phyloP scores from a whole-genome alignment of 2,797 vertebrate genomes.

The Gambelia wislizenii region DNA sequence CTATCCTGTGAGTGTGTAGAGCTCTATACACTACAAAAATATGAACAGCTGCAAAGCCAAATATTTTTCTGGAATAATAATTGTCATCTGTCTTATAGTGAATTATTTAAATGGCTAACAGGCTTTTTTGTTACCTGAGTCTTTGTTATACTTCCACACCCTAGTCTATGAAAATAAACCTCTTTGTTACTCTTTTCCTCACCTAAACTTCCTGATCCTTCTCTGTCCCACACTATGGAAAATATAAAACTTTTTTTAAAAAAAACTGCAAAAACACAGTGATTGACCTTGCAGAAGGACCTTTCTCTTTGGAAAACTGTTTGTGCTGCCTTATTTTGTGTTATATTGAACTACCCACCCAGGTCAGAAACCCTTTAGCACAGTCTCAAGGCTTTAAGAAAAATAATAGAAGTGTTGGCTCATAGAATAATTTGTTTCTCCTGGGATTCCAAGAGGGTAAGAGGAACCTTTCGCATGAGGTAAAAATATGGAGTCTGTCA shows the following conservation, averaged over 20 bases:
- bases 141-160: background rate
- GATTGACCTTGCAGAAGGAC: background rate
- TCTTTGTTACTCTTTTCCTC: background rate
- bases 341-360: background rate
- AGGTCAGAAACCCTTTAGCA: background rate
- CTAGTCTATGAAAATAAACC: background rate
- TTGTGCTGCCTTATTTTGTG: background rate
- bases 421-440: background rate
- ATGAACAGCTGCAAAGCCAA: conserved; percentile 6
- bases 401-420: background rate
- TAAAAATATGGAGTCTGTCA: too few relatives aligned
- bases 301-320: background rate
- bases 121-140: background rate
- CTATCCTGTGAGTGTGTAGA: background rate
- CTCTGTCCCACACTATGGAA: background rate
- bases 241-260: background rate
- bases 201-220: background rate
- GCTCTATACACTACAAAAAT: background rate
- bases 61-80: conserved; percentile 21
- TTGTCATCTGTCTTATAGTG: background rate
- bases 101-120: background rate
- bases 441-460: background rate
- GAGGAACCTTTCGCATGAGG: too few relatives aligned
- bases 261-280: background rate
- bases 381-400: background rate